Evolutionary conservation across 1,140 invertebrate genomes (phyloP).

Genomic region (Drosophila jambulina): DNA sequence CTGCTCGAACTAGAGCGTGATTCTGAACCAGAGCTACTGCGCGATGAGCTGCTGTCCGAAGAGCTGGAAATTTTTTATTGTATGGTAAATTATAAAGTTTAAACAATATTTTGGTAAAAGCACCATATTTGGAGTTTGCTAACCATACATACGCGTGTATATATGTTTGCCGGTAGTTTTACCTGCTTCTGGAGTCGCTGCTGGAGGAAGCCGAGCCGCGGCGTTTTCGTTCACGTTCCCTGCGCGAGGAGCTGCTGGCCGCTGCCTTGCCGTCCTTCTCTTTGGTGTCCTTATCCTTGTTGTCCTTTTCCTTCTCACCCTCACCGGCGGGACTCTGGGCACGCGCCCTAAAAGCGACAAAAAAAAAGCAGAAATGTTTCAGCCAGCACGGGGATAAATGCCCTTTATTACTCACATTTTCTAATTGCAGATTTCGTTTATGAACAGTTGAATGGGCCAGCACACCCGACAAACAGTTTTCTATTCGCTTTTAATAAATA

Average conservation of each 20-base stretch:
- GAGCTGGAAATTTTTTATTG: constrained; percentile 49
- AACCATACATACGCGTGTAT: neutral
- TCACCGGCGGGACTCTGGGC: constrained; percentile 73
- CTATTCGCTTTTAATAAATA: constrained; percentile 26
- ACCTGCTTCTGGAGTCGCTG: constrained; percentile 92
- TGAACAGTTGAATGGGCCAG: neutral
- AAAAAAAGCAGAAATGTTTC: constrained; percentile 20
- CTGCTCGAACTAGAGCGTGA: constrained; percentile 91
- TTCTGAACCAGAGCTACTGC: constrained; percentile 91
- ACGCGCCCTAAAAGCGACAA: constrained; percentile 60
- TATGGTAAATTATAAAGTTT: neutral
- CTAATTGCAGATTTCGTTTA: neutral
- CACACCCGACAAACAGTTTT: constrained; percentile 7
- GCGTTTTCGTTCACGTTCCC: constrained; percentile 80
- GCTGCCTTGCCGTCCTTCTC: constrained; percentile 71
- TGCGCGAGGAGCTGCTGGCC: constrained; percentile 70
- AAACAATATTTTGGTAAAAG: neutral
- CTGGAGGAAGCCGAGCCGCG: constrained; percentile 89
- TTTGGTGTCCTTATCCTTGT: constrained; percentile 75
- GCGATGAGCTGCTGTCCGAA: constrained; percentile 89
- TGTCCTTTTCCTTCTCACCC: constrained; percentile 75
- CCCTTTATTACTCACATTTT: constrained; percentile 36
- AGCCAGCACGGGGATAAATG: neutral
- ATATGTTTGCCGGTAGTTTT: constrained; percentile 11
- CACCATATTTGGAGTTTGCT: constrained; percentile 5